These are phyloP conservation scores for Trichomycterus rosablanca DNA, from an alignment of 2,113 vertebrate genomes.

Conservation along the genomic window DNA sequence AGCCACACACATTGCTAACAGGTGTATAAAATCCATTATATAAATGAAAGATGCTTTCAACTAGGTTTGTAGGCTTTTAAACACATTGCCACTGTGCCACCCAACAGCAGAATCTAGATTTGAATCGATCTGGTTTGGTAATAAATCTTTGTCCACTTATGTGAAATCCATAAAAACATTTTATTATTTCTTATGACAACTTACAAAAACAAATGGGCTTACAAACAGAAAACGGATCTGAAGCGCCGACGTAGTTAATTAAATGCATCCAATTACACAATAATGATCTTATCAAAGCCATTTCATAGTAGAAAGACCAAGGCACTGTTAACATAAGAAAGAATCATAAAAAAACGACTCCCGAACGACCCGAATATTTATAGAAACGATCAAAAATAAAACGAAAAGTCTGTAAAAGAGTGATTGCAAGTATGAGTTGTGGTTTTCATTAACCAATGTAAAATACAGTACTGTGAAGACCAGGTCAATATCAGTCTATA, in stretches of 20 bases:
- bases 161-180: slow-evolving; percentile 36
- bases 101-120: too few species aligned
- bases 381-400: not conserved
- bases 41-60: too few species aligned
- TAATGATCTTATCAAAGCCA: slow-evolving; percentile 57
- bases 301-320: slow-evolving; percentile 55
- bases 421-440: slow-evolving; percentile 22
- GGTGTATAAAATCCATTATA: too few species aligned
- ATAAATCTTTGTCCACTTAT: not conserved
- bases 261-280: slow-evolving; percentile 54
- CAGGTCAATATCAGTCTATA: slow-evolving; percentile 8
- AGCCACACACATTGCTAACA: too few species aligned
- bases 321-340: slow-evolving; percentile 64
- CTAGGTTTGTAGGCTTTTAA: too few species aligned
- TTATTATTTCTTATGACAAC: slow-evolving; percentile 51
- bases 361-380: too few species aligned
- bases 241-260: slow-evolving; percentile 22
- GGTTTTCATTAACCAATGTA: slow-evolving; percentile 37
- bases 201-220: slow-evolving; percentile 39
- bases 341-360: slow-evolving; percentile 8
- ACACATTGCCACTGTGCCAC: too few species aligned
- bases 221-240: slow-evolving; percentile 53
- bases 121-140: too few species aligned
- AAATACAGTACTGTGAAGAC: slow-evolving; percentile 42
- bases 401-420: slow-evolving; percentile 4